Conservation (phyloP, 2,113 vertebrate genomes). For the Bettongia penicillata region DNA sequence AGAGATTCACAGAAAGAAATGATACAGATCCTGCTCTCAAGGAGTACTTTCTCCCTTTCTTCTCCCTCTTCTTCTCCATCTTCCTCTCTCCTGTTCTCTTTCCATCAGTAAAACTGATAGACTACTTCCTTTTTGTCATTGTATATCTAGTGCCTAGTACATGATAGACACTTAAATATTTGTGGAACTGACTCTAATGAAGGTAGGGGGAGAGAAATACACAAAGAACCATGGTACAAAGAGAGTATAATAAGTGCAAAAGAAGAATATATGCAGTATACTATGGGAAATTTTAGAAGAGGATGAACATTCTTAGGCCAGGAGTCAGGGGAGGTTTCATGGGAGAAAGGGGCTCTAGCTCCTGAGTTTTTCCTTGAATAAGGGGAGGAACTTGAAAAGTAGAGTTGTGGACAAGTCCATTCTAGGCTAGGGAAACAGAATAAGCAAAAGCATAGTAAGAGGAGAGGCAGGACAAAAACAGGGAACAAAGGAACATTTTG, state of each 20-base stretch:
- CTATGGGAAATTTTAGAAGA: background rate
- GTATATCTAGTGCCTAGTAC: background rate
- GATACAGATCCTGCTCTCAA: background rate
- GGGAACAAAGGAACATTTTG: background rate
- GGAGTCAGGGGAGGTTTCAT: background rate
- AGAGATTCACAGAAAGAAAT: background rate
- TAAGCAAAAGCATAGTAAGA: background rate
- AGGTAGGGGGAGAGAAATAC: background rate
- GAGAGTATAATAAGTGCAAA: background rate
- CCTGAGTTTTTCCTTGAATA: background rate
- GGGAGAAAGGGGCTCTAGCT: background rate
- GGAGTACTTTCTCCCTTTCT: background rate
- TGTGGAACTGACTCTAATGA: background rate
- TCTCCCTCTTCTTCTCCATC: background rate
- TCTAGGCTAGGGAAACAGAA: background rate
- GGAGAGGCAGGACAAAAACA: background rate
- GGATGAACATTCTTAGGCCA: background rate
- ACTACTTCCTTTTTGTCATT: background rate
- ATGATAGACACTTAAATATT: background rate
- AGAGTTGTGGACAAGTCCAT: background rate
- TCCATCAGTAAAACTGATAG: background rate
- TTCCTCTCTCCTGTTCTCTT: background rate
- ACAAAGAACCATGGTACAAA: background rate
- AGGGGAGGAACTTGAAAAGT: background rate
- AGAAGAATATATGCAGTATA: background rate